Evolutionary conservation across 2,113 vertebrate genomes (phyloP), one percentile per base, ranked within the genome.

Genomic region (Colossoma macropomum): DNA sequence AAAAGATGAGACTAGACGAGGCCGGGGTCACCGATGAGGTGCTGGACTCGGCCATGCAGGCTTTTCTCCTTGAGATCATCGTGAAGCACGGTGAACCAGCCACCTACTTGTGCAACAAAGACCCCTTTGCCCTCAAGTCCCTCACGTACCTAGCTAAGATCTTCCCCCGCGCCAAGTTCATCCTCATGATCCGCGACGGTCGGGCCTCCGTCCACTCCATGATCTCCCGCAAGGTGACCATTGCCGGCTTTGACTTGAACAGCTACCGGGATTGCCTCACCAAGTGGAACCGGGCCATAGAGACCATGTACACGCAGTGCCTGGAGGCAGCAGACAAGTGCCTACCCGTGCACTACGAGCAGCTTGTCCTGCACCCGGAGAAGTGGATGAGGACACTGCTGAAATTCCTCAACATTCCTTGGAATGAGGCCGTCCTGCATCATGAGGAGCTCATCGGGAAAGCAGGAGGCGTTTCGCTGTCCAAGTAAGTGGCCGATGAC

Each of bases 391-490:
- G 95, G 89, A 97, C 95, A 0, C 95, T 99, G 27, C 88, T 99
- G 38, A 96, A 96, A 83, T 99, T 99, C 88, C 96, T 99, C 9
- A 93, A 88, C 56, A 93, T 99, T 90, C 96, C 97, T 0, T 99
- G 98, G 98, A 95, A 97, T 83, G 94, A 97, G 23, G 96, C 96
- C 0, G 98, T 99, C 38, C 92, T 99, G 86, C 98, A 96, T 88
- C 98, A 99, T 0, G 97, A 99, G 87, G 96, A 99, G 75, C 97
- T 99, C 93, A 99, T 99, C 68, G 98, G 98, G 32, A 99, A 99
- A 92, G 97, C 94, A 5, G 97, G 98, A 32, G 98, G 98, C 59
- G 98, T 99, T 45, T 99, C 97, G 7, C 96, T 99, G 45, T 99
- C 98, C 12, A 99, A 98, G 97, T 99, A 92, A 97, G 97, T 97